Evolutionary conservation across 1,140 invertebrate genomes (phyloP), one percentile per base, ranked within the genome.

Genomic region (Drosophila asahinai): DNA sequence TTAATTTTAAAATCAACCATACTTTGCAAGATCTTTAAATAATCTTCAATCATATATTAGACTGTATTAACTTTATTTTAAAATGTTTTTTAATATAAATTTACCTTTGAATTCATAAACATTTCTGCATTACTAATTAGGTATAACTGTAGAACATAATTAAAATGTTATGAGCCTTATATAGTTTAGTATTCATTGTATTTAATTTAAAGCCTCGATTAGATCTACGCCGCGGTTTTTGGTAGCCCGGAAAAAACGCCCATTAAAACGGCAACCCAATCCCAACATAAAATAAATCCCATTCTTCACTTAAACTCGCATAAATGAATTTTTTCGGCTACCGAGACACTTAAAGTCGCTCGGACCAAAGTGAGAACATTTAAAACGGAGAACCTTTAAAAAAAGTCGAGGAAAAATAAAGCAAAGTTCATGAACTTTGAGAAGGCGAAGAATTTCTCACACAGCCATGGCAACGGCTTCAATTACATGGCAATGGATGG

Each of bases 371-470:
- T 60, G 45, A 70, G 80, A 86, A 81, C 83, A 81, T 77, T 70
- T 66, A 73, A 75, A 67, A 58, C 22, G n/a, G 52, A 73, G 58
- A 54, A 62, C 45, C 67, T 57, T 45, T 8, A 40, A 59, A 59
- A 42, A 52, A 25, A 47, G 33, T 25, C 25, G 3, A 19, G 22
- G 17, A 38, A 47, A 77, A 30, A 57, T 47, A 38, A 62, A 55
- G 66, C 75, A 71, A 77, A 68, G 83, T 87, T 87, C 83, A 89
- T 83, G 83, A 83, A 87, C 83, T 71, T 57, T 33, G 48, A 47
- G 60, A 49, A 48, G 51, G 60, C 27, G n/a, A 68, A 58, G 58
- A 66, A 64, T 49, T 86, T 82, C 79, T 82, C 83, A 81, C 82
- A 79, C 61, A 71, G 73, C 59, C 65, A 63, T 70, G 77, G 61